Percentiles rank a stretch among this genome's conserved stretches.
Evolutionary conservation across 92 coral and sea anemone species (phyloP).

Genomic region (Parazoanthus atlanticus): DNA sequence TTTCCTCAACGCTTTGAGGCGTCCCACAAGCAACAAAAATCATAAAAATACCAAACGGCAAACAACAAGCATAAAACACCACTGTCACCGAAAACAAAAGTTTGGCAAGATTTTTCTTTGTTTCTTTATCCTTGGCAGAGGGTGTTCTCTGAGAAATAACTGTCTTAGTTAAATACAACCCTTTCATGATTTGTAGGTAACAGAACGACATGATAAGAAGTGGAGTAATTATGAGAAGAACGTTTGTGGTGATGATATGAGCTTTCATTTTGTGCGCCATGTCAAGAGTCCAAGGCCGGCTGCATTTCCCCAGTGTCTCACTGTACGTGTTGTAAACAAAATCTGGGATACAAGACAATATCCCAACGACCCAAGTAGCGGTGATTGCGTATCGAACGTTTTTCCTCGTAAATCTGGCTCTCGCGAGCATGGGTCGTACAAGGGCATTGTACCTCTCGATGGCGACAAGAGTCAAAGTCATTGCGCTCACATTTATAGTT

Average conservation of each 20-base stretch:
- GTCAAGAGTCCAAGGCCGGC: background rate
- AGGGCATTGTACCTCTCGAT: conserved; percentile 4
- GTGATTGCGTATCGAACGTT: background rate
- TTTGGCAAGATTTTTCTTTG: background rate
- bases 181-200: background rate
- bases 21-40: background rate
- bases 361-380: background rate
- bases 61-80: background rate
- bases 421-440: background rate
- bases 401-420: background rate
- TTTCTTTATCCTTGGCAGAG: background rate
- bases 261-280: background rate
- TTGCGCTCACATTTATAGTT: background rate
- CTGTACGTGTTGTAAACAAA: background rate
- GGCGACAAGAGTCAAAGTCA: background rate
- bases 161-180: background rate
- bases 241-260: background rate
- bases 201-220: background rate
- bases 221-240: background rate
- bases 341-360: background rate
- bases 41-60: background rate
- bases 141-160: background rate
- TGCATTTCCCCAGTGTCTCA: background rate
- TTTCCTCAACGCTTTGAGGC: background rate
- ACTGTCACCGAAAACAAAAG: background rate